phyloP scores from a whole-genome alignment of 1,140 invertebrate species.

The Polypedilum vanderplanki region DNA sequence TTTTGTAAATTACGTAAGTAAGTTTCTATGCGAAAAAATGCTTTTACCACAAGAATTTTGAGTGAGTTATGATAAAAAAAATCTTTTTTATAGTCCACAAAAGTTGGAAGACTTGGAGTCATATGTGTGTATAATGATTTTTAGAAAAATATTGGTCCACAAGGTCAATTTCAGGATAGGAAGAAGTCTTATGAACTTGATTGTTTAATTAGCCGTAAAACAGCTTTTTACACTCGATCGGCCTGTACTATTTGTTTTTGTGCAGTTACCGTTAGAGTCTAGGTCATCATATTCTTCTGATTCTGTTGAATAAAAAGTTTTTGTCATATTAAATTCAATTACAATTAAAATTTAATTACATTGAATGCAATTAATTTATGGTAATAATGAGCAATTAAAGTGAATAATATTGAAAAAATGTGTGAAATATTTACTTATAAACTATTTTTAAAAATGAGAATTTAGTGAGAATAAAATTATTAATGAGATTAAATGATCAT shows the following conservation, averaged over 20 bases:
- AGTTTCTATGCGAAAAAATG: not conserved
- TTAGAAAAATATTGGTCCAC: slow-evolving; percentile 7
- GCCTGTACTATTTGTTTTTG: not conserved
- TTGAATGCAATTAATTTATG: not conserved
- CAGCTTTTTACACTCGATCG: not conserved
- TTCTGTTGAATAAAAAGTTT: not conserved
- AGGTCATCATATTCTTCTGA: not conserved
- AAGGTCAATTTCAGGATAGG: not conserved
- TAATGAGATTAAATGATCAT: slow-evolving; percentile 6
- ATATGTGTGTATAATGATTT: not conserved
- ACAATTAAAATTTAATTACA: not conserved
- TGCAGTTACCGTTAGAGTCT: not conserved
- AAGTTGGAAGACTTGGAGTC: not conserved
- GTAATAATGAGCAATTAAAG: not conserved
- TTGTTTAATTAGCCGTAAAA: not conserved
- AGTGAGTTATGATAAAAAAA: not conserved
- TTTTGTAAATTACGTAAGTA: not conserved
- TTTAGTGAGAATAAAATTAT: not conserved
- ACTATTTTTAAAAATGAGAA: not conserved
- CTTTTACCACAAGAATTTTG: not conserved
- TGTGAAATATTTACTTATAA: not conserved
- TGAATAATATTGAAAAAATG: too few species aligned
- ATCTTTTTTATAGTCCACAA: not conserved
- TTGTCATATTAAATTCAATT: not conserved
- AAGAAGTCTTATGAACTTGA: not conserved